These are phyloP conservation scores for Equus przewalskii DNA, from an alignment of 2,113 vertebrate species.

Conservation along the genomic window DNA sequence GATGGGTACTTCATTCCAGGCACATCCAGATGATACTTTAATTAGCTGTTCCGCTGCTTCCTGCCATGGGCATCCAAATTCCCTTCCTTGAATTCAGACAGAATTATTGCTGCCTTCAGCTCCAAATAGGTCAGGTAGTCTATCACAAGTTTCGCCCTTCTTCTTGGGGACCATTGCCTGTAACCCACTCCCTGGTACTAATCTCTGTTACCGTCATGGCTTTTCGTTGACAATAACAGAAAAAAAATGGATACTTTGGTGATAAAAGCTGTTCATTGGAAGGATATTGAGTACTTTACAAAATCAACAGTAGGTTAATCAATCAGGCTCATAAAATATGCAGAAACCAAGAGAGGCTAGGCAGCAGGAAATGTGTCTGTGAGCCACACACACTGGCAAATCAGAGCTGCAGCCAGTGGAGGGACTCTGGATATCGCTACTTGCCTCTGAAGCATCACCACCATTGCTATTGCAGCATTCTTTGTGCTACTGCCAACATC, in stretches of 20 bases:
- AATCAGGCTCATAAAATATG: neutral
- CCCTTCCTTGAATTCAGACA: conserved; percentile 32
- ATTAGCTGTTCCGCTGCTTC: neutral
- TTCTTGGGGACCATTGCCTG: neutral
- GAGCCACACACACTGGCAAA: neutral
- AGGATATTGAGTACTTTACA: neutral
- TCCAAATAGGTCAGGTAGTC: neutral
- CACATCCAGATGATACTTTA: neutral
- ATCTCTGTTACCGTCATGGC: neutral
- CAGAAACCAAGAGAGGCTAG: neutral
- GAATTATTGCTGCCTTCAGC: neutral
- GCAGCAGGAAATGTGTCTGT: neutral
- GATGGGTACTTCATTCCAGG: neutral
- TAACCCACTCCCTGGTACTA: neutral
- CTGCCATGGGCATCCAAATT: neutral
- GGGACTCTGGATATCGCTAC: neutral
- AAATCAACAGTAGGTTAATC: neutral
- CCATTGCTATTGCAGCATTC: neutral
- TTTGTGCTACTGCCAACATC: neutral
- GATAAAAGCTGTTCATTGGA: neutral
- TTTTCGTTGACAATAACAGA: neutral
- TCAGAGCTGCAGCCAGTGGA: rapidly evolving
- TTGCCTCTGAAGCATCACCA: neutral
- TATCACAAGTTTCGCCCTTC: neutral
- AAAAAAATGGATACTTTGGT: neutral